A percentile compares a stretch with the other conserved stretches of the same genome.
Evolutionary conservation across 2,797 vertebrate genomes (phyloP).

Genomic region (Acrossocheilus fasciatus): DNA sequence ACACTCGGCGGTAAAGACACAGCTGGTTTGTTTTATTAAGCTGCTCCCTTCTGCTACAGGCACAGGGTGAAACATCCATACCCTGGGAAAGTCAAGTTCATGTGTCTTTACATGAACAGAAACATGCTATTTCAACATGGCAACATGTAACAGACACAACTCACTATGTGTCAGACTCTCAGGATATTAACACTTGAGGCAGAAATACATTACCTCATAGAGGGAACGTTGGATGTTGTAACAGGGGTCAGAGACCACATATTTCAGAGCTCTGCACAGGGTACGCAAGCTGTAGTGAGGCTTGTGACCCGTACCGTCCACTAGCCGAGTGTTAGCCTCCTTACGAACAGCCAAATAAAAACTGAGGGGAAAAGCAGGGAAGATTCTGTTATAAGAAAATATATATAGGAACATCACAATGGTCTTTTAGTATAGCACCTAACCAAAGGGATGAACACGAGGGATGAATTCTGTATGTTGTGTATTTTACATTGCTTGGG

Average conservation of each 20-base stretch:
- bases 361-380: conserved; percentile 68
- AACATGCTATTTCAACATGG: neutral
- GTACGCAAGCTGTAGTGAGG: conserved; percentile 96
- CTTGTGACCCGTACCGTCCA: conserved; percentile 92
- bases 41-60: neutral
- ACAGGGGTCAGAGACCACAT: conserved; percentile 88
- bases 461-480: neutral
- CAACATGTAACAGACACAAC: neutral
- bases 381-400: neutral
- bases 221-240: conserved; percentile 89
- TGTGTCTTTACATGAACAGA: neutral
- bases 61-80: neutral
- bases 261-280: conserved; percentile 91
- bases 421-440: neutral
- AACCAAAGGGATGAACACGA: neutral
- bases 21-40: neutral
- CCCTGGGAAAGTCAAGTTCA: neutral
- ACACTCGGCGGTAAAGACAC: too few species aligned
- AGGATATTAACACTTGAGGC: neutral
- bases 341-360: conserved; percentile 91
- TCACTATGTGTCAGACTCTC: neutral
- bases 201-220: conserved; percentile 85
- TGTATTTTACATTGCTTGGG: neutral
- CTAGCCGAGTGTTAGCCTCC: conserved; percentile 81
- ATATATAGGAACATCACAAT: neutral